These are phyloP conservation scores for Procambarus virginalis DNA, from an alignment of 1,140 invertebrate genomes.

Conservation along the genomic window DNA sequence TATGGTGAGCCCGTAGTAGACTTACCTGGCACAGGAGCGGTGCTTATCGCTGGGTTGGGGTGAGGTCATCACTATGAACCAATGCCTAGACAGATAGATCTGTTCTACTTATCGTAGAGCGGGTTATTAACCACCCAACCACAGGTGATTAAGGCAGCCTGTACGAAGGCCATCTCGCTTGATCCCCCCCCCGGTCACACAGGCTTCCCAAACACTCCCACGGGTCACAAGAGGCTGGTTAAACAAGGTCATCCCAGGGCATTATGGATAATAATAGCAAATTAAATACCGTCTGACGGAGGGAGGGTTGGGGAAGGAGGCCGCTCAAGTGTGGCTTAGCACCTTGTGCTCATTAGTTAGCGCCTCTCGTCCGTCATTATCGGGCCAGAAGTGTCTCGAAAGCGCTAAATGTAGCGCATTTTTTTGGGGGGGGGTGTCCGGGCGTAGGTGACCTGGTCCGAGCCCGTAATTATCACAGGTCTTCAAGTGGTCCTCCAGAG, in stretches of 20 bases:
- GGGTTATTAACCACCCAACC: no score
- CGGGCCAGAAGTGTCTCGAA: slow-evolving; percentile 3
- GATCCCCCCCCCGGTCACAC: not conserved
- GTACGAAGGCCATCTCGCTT: no score
- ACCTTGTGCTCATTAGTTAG: slow-evolving; percentile 34
- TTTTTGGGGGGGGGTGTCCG: not conserved
- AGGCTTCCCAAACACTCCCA: slow-evolving; percentile 6
- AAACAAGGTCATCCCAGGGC: slow-evolving; percentile 38
- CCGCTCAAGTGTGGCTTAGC: slow-evolving; percentile 8
- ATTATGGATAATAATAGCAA: slow-evolving; percentile 41
- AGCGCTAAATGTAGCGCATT: slow-evolving; percentile 10
- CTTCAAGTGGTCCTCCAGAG: not conserved
- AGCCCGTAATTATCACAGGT: slow-evolving; percentile 24
- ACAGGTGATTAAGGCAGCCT: no score
- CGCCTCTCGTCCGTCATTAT: slow-evolving; percentile 34
- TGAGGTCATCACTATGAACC: no score
- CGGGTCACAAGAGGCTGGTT: slow-evolving; percentile 21
- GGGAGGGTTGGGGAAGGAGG: not conserved
- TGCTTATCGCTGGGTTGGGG: no score
- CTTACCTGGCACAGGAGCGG: no score
- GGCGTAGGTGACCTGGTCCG: slow-evolving; percentile 6
- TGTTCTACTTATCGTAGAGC: no score
- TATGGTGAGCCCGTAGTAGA: no score
- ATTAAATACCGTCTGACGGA: slow-evolving; percentile 18
- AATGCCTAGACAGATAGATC: no score